Evolutionary conservation across 2,113 vertebrate genomes (phyloP), one percentile per base, ranked within the genome.

Genomic region (Dipodomys stephensi): DNA sequence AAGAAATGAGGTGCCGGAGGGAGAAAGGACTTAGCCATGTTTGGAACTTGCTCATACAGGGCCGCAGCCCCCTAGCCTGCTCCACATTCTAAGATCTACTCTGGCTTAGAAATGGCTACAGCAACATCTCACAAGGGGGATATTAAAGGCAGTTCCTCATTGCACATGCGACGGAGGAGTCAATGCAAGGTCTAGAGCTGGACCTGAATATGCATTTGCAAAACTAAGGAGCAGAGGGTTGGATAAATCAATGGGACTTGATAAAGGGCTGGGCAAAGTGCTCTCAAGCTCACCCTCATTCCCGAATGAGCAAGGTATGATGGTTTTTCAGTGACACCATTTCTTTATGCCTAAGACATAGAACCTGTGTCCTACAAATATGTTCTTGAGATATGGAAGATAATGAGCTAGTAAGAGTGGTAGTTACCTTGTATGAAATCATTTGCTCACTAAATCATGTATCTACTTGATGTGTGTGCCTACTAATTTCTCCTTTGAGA

Each of bases 1-100:
- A 74, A 49, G 39, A 82, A 90, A 90, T 76, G 69, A 62, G 49
- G 9, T 19, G 27, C 80, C 39, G 28, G 7, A 28, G 39, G 35
- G 15, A 67, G 67, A 53, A 44, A 32, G 44, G 87, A 69, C 19
- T 35, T 2, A 74, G 0, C 4, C 0, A 0, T 3, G 30, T n/a
- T 46, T 7, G 23, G 71, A 30, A 7, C 18, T 28, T 49, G 39
- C 46, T 69, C 7, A 28, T 44, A n/a, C 53, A 22, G 20, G 6
- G 1, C 7, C 2, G 0, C 0, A 0, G 4, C 12, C 7, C 11
- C 4, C 72, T 27, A 12, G n/a, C 32, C 11, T 28, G 0, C 44
- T 86, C 28, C 53, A 68, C 62, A 9, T 16, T 15, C 27, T 44
- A 32, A 19, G 5, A 6, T 57, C 7, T 22, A 32, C 46, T n/a